Base-by-base conservation (phyloP, 2,113 vertebrate genomes). In the Hippoglossus stenolepis region DNA sequence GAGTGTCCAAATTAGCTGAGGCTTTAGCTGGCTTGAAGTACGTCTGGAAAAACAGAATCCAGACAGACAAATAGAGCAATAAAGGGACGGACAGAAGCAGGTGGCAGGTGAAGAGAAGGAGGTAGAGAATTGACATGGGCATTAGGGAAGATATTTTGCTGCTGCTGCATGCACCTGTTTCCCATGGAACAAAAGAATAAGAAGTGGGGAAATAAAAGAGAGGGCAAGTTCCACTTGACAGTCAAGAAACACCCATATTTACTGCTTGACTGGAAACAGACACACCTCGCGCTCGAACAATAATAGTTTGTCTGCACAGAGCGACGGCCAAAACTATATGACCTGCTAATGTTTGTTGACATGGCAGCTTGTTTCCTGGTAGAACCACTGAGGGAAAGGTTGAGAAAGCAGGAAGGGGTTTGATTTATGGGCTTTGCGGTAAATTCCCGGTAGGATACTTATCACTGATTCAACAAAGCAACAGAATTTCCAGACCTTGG, bases 1-100 rank as follows among this genome's bases (percentile, higher is more conserved):
- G 1, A 43, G 69, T 62, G 82, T 85, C 79, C 24, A 76, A 89
- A 91, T 89, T 92, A 91, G 81, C 79, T 8, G 54, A 71, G 58
- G 49, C 73, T 63, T 78, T 54, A 64, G 38, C 43, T 6, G 63
- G 53, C 82, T 77, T 79, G 54, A 78, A 87, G 89, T 90, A 83
- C 35, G 7, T 65, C 31, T 40, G 79, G 81, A 82, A 85, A 82
- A 84, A 70, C 51, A 53, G 58, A 73, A 62, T 70, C 53, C 56
- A 82, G 73, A 78, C 73, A 58, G 70, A 74, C 21, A 23, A 49
- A 63, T 23, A 64, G 71, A 85, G 7, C 6, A 10, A 10, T 59
- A 31, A 31, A 31, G 31, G 31, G 31, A 38, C 11, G 73, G 70
- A 63, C 90, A 31, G 31, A 31, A 31, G 6, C 31, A 89, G 91